Conservation (phyloP, 2,797 vertebrate species). For the Characodon lateralis region DNA sequence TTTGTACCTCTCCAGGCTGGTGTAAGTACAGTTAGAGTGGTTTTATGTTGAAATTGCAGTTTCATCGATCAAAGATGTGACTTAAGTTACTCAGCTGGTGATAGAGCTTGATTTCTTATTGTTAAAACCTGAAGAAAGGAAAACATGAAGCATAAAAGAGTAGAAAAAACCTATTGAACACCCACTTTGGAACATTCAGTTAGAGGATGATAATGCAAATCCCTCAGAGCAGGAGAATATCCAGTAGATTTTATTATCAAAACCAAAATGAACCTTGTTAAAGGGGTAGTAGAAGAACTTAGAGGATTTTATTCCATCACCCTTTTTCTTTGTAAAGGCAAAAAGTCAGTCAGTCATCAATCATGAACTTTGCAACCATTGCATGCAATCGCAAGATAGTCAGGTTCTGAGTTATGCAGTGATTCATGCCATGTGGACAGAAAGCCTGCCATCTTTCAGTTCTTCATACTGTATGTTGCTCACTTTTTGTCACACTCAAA, state of each 20-base stretch:
- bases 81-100: constrained; percentile 4
- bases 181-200: background rate
- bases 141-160: background rate
- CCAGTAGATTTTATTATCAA: background rate
- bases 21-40: constrained; percentile 32
- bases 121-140: constrained; percentile 1
- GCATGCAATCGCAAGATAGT: background rate
- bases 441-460: background rate
- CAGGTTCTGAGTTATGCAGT: background rate
- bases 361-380: background rate
- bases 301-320: background rate
- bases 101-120: background rate
- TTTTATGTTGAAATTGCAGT: constrained; percentile 10
- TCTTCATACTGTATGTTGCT: background rate
- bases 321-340: background rate
- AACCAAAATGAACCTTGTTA: background rate
- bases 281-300: background rate
- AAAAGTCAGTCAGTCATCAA: background rate
- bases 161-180: background rate
- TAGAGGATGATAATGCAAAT: background rate
- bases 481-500: background rate
- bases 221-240: background rate
- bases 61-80: constrained; percentile 19
- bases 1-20: background rate
- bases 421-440: background rate